These are phyloP conservation scores for Hemiprocne comata DNA, from an alignment of 2,113 vertebrate genomes.

Conservation along the genomic window DNA sequence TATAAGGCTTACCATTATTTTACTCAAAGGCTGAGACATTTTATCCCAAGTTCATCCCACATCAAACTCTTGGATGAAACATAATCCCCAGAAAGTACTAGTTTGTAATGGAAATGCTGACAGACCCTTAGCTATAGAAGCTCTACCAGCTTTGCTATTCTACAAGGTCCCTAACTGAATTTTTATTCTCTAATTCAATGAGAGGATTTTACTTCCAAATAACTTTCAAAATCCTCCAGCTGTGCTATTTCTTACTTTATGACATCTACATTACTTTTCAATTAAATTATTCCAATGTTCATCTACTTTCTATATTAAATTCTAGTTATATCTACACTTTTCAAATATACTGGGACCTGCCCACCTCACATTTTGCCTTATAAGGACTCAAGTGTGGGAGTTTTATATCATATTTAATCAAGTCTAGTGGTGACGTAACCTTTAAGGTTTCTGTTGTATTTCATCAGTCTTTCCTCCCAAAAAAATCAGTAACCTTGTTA, in stretches of 20 bases:
- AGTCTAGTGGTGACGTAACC: neutral
- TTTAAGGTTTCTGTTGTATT: slow-evolving; percentile 27
- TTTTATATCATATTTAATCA: slow-evolving; percentile 39
- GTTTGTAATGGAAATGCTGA: slow-evolving; percentile 37
- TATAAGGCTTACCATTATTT: slow-evolving; percentile 13
- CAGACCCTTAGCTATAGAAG: slow-evolving; percentile 12
- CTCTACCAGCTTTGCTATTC: slow-evolving; percentile 40
- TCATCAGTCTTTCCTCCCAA: neutral
- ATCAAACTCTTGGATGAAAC: slow-evolving; percentile 41
- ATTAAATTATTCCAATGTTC: slow-evolving; percentile 72
- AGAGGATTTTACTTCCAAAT: slow-evolving; percentile 74
- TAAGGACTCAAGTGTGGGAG: neutral
- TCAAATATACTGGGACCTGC: slow-evolving; percentile 12
- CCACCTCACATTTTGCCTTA: neutral
- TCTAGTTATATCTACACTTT: slow-evolving; percentile 47
- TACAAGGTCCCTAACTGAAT: slow-evolving; percentile 62
- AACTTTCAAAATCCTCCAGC: slow-evolving; percentile 70
- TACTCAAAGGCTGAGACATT: slow-evolving; percentile 18
- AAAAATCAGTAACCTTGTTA: neutral
- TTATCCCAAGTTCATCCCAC: slow-evolving; percentile 47
- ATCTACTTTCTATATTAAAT: slow-evolving; percentile 67
- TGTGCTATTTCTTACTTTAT: slow-evolving; percentile 63
- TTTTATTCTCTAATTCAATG: slow-evolving; percentile 69
- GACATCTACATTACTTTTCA: slow-evolving; percentile 64
- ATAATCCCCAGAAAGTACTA: slow-evolving; percentile 53